Conservation (phyloP, 1,140 invertebrate genomes). For the Psilanteris sp. region DNA sequence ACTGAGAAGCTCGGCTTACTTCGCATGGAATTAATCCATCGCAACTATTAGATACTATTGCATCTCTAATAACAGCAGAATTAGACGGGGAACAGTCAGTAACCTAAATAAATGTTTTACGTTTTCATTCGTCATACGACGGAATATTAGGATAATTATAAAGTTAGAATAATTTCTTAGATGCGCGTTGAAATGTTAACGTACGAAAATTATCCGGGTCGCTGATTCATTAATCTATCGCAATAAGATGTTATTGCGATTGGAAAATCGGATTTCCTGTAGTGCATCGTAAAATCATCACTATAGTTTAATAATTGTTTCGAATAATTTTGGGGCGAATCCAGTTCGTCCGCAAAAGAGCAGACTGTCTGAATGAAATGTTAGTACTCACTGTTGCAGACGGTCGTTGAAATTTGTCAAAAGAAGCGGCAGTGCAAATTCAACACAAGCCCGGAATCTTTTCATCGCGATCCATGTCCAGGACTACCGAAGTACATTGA, state of each 20-base stretch:
- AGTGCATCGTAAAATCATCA: constrained; percentile 31
- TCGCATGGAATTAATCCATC: constrained; percentile 52
- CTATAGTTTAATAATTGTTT: constrained; percentile 36
- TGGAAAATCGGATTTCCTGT: too few species aligned
- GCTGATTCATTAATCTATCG: too few species aligned
- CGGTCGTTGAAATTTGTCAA: constrained; percentile 93
- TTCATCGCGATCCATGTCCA: constrained; percentile 92
- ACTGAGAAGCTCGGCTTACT: constrained; percentile 33
- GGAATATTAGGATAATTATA: too few species aligned
- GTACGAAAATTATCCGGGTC: too few species aligned
- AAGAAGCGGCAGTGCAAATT: constrained; percentile 94
- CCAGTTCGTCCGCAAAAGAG: constrained; percentile 46
- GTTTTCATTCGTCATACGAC: too few species aligned
- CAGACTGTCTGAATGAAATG: constrained; percentile 79
- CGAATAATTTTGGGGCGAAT: constrained; percentile 3
- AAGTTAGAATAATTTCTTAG: too few species aligned
- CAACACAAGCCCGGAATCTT: constrained; percentile 88
- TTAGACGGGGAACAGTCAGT: too few species aligned
- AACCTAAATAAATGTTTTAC: too few species aligned
- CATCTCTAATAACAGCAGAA: constrained; percentile 51
- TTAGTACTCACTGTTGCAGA: constrained; percentile 95
- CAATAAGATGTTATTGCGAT: too few species aligned
- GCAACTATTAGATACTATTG: constrained; percentile 54
- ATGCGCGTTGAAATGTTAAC: too few species aligned
- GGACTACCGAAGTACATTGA: constrained; percentile 92